Evolutionary conservation across 2,113 vertebrate species (phyloP).

Genomic region (Lepidothrix coronata): DNA sequence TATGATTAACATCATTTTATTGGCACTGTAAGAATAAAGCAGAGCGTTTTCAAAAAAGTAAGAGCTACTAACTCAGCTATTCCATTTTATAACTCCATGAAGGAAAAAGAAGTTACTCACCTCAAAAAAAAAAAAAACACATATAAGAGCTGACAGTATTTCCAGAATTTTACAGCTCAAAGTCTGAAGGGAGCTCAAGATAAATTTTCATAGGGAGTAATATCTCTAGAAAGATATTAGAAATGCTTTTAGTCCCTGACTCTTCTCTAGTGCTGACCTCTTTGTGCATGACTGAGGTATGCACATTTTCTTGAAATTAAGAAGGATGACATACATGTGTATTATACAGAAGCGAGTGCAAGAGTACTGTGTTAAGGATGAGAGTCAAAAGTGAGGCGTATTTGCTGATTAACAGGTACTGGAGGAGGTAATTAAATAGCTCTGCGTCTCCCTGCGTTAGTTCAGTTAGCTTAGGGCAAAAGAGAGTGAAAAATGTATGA

Average conservation of each 20-base stretch:
- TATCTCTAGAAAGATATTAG: background rate
- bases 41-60: background rate
- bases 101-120: background rate
- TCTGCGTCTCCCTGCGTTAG: background rate
- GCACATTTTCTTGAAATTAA: background rate
- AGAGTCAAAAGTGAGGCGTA: background rate
- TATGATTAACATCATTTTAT: constrained; percentile 49
- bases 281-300: background rate
- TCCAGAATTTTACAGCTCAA: background rate
- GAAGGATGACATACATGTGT: background rate
- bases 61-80: background rate
- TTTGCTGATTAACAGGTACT: background rate
- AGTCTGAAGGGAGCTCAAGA: background rate
- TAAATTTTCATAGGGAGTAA: background rate
- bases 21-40: background rate
- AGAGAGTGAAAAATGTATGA: background rate
- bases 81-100: background rate
- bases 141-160: accelerated
- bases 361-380: background rate
- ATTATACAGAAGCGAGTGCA: background rate
- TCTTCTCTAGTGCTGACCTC: background rate
- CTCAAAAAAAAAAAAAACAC: background rate
- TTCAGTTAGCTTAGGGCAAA: background rate
- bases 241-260: background rate
- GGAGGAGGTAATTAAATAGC: background rate